phyloP scores from a whole-genome alignment of 2,113 vertebrate species.

The Siniperca knerii region DNA sequence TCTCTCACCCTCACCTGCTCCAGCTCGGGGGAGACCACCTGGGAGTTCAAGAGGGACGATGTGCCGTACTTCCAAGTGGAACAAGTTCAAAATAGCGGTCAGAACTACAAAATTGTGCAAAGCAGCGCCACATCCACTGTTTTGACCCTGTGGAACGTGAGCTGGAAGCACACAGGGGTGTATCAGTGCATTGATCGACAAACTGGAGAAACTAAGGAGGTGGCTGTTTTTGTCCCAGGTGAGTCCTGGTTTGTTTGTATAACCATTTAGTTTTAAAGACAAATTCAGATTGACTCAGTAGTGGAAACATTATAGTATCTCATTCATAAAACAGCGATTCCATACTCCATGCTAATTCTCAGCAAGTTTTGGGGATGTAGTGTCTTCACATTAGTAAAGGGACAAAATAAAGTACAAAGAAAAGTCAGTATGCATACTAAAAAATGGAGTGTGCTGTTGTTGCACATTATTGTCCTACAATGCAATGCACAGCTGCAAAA shows the following conservation, averaged over 20 bases:
- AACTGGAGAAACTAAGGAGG: constrained; percentile 75
- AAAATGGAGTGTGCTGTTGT: background rate
- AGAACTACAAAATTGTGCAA: constrained; percentile 28
- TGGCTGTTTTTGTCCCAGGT: constrained; percentile 95
- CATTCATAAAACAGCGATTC: background rate
- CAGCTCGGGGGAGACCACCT: constrained; percentile 74
- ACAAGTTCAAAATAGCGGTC: constrained; percentile 36
- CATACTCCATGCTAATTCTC: background rate
- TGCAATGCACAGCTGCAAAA: background rate
- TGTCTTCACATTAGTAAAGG: background rate
- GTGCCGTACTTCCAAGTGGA: constrained; percentile 52
- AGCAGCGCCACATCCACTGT: constrained; percentile 74
- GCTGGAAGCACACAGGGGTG: constrained; percentile 88
- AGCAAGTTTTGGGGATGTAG: background rate
- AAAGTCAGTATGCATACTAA: background rate
- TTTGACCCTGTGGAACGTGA: constrained; percentile 85
- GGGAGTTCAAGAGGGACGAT: constrained; percentile 83
- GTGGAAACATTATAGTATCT: background rate
- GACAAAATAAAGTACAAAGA: background rate
- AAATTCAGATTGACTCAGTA: background rate
- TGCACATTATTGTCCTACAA: background rate
- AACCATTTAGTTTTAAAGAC: too few relatives aligned
- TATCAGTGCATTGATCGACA: constrained; percentile 85
- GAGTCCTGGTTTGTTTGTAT: constrained; percentile 19
- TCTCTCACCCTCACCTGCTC: constrained; percentile 87